Conservation (phyloP, 2,888 invertebrate species). For the Noctua pronuba region DNA sequence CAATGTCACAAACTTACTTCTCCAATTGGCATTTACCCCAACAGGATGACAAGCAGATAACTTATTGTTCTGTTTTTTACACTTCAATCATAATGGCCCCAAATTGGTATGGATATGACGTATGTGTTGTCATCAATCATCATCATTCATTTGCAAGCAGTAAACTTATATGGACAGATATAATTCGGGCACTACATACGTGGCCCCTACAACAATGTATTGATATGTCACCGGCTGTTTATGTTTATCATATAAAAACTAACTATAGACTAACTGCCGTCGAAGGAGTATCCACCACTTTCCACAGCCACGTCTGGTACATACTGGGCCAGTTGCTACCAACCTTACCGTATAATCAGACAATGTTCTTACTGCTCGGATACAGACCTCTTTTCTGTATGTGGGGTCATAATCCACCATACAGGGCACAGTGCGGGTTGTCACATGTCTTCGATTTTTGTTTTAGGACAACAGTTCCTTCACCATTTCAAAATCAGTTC, state of each 20-base stretch:
- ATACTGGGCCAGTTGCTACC: neutral
- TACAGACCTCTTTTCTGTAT: neutral
- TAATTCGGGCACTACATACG: slow-evolving; percentile 1
- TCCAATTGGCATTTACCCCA: slow-evolving; percentile 30
- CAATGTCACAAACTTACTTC: neutral
- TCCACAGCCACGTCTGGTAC: neutral
- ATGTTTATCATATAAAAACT: neutral
- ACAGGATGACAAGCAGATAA: slow-evolving; percentile 27
- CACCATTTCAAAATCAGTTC: neutral
- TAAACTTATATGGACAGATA: slow-evolving; percentile 9
- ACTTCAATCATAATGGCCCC: slow-evolving; percentile 29
- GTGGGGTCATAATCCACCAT: neutral
- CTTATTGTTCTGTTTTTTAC: slow-evolving; percentile 33
- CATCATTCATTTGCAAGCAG: slow-evolving; percentile 34
- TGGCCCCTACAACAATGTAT: neutral
- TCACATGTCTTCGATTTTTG: neutral
- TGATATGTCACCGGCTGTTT: neutral
- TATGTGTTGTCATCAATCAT: slow-evolving; percentile 41
- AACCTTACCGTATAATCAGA: neutral
- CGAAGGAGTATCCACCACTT: neutral
- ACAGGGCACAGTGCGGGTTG: too few species aligned
- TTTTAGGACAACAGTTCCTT: neutral
- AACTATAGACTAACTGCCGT: neutral
- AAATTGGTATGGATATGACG: slow-evolving; percentile 47
- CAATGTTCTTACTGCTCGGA: neutral